These are phyloP conservation scores for Poecilia velifera DNA, from an alignment of 2,797 vertebrate genomes.

Conservation along the genomic window DNA sequence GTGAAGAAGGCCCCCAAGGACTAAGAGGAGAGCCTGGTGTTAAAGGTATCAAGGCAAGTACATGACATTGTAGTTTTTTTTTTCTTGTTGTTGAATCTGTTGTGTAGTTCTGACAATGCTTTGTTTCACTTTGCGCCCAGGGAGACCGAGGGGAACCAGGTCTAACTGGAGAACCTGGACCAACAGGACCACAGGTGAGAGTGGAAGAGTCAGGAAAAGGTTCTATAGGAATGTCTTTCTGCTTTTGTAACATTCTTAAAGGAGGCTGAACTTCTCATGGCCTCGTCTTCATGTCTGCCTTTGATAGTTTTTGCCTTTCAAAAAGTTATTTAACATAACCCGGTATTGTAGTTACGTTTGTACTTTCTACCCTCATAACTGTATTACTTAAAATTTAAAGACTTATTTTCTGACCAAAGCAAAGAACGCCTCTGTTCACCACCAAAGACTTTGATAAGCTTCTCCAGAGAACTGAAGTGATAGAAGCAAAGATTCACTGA, in stretches of 20 bases:
- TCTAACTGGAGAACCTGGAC: slow-evolving; percentile 65
- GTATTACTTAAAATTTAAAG: not conserved
- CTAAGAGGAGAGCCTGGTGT: slow-evolving; percentile 71
- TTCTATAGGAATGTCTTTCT: not conserved
- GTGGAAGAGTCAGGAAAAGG: not conserved
- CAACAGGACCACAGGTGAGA: slow-evolving; percentile 70
- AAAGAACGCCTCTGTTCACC: not conserved
- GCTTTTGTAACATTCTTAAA: not conserved
- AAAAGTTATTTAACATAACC: not conserved
- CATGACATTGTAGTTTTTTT: not conserved
- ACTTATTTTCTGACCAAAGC: not conserved
- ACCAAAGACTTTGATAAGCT: not conserved
- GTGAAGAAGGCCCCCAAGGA: slow-evolving; percentile 69
- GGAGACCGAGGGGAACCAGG: slow-evolving; percentile 76
- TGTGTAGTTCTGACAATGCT: not conserved
- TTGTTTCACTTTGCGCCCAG: slow-evolving; percentile 48
- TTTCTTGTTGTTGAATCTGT: not conserved
- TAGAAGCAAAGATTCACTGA: not conserved
- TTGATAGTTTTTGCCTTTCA: not conserved
- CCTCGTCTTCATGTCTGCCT: not conserved
- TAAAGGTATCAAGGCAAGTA: slow-evolving; percentile 67
- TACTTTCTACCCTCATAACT: not conserved
- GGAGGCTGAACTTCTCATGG: not conserved
- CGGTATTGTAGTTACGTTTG: not conserved
- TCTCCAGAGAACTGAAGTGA: not conserved